A percentile compares a stretch with the other conserved stretches of the same genome.
Evolutionary conservation across 2,888 invertebrate species (phyloP).

Genomic region (Lepeophtheirus nordmannii): DNA sequence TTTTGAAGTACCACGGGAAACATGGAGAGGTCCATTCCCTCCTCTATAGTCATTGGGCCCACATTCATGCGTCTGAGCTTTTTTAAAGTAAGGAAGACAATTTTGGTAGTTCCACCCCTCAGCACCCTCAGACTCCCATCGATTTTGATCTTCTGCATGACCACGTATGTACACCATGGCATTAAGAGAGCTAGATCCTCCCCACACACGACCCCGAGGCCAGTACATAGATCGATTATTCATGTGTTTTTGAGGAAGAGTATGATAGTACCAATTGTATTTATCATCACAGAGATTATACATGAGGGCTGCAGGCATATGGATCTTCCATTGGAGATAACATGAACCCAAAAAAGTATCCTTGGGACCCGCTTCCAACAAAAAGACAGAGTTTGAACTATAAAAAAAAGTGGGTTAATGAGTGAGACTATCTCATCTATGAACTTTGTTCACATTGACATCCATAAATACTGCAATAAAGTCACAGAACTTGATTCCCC

Average conservation of each 20-base stretch:
- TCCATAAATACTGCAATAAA: too few species aligned
- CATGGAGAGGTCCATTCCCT: conserved; percentile 20
- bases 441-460: too few species aligned
- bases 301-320: conserved; percentile 24
- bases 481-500: too few species aligned
- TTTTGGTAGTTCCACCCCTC: conserved; percentile 17
- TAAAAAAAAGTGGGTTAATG: neutral
- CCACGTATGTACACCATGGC: conserved; percentile 16
- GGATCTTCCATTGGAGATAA: conserved; percentile 23
- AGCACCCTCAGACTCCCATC: conserved; percentile 17
- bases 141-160: conserved; percentile 8
- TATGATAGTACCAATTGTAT: conserved; percentile 24
- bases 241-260: conserved; percentile 17
- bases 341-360: conserved; percentile 17
- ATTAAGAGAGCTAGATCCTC: conserved; percentile 12
- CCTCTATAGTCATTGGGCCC: conserved; percentile 18
- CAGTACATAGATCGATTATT: conserved; percentile 23
- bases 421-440: too few species aligned
- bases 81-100: conserved; percentile 20
- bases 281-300: conserved; percentile 25
- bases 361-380: conserved; percentile 20
- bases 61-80: conserved; percentile 20
- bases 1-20: conserved; percentile 41
- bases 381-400: conserved; percentile 11
- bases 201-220: conserved; percentile 19